Evolutionary conservation across 2,888 invertebrate species (phyloP).

Genomic region (Cynaeus angustus): DNA sequence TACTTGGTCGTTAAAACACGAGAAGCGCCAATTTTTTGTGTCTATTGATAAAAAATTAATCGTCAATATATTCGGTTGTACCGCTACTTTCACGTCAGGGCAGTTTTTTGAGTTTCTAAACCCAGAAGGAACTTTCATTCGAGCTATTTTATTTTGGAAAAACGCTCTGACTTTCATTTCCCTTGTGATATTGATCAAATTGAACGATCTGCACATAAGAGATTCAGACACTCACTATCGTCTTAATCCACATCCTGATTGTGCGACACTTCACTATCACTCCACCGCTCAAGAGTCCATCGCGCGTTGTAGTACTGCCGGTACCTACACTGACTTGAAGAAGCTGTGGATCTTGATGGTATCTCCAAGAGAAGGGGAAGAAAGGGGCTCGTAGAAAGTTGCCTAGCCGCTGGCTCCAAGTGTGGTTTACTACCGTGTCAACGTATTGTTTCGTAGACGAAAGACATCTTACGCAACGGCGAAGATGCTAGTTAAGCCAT

Average conservation of each 20-base stretch:
- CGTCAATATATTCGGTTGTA: background rate
- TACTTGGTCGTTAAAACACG: slow-evolving; percentile 10
- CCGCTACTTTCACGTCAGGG: slow-evolving; percentile 4
- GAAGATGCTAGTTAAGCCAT: slow-evolving; percentile 1
- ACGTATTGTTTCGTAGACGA: slow-evolving; percentile 25
- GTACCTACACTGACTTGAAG: slow-evolving; percentile 52
- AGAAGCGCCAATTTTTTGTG: slow-evolving; percentile 8
- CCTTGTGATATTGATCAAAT: background rate
- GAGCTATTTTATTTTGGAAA: slow-evolving; percentile 8
- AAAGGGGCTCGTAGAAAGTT: slow-evolving; percentile 68
- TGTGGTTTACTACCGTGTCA: slow-evolving; percentile 29
- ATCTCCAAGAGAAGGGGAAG: slow-evolving; percentile 59
- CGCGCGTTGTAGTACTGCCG: slow-evolving; percentile 42
- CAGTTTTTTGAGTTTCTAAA: background rate
- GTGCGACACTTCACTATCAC: slow-evolving; percentile 29
- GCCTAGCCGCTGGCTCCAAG: slow-evolving; percentile 57
- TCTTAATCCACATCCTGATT: slow-evolving; percentile 50
- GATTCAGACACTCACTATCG: slow-evolving; percentile 45
- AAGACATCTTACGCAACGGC: slow-evolving; percentile 28
- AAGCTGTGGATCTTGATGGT: slow-evolving; percentile 55
- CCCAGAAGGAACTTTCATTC: slow-evolving; percentile 16
- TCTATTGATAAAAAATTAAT: background rate
- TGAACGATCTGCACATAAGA: background rate
- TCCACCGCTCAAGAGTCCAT: slow-evolving; percentile 47
- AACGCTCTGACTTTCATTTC: background rate